These are phyloP conservation scores for Lophura nycthemera DNA, from an alignment of 2,113 vertebrate genomes.

Conservation along the genomic window DNA sequence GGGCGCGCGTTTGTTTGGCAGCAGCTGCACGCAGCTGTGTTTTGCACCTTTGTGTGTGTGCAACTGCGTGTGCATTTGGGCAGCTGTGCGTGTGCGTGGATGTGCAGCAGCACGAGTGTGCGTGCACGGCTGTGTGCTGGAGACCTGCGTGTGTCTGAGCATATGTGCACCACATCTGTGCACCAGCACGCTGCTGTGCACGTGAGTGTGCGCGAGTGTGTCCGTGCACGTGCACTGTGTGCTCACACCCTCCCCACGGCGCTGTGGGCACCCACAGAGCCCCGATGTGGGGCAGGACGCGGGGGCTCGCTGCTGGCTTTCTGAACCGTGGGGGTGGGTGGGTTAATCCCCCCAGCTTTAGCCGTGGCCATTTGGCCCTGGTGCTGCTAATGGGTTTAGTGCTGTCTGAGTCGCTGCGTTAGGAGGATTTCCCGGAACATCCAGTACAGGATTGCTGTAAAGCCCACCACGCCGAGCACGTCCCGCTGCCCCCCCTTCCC, in stretches of 20 bases:
- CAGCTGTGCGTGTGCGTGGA: too few species aligned
- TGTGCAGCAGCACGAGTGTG: too few species aligned
- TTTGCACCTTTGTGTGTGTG: too few species aligned
- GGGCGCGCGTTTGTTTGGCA: too few species aligned
- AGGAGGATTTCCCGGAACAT: conserved; percentile 75
- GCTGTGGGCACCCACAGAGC: neutral
- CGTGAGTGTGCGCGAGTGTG: neutral
- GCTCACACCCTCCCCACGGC: neutral
- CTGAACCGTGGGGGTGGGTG: neutral
- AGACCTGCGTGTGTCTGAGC: too few species aligned
- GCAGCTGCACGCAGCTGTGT: too few species aligned
- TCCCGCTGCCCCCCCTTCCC: accelerated
- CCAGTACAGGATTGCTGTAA: conserved; percentile 56
- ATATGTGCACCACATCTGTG: accelerated
- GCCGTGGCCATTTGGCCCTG: conserved; percentile 11
- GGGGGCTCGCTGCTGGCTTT: too few species aligned
- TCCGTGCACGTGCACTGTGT: neutral
- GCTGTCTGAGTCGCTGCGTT: conserved; percentile 41
- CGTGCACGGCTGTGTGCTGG: too few species aligned
- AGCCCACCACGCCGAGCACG: neutral
- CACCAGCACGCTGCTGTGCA: neutral
- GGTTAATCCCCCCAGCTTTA: neutral
- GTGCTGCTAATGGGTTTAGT: conserved; percentile 54
- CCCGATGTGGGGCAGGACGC: neutral
- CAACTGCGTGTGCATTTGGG: too few species aligned